Percentiles rank a stretch among this genome's conserved stretches.
These are phyloP conservation scores for Stenotaenia linearis DNA, from an alignment of 2,888 invertebrate species.

Conservation along the genomic window DNA sequence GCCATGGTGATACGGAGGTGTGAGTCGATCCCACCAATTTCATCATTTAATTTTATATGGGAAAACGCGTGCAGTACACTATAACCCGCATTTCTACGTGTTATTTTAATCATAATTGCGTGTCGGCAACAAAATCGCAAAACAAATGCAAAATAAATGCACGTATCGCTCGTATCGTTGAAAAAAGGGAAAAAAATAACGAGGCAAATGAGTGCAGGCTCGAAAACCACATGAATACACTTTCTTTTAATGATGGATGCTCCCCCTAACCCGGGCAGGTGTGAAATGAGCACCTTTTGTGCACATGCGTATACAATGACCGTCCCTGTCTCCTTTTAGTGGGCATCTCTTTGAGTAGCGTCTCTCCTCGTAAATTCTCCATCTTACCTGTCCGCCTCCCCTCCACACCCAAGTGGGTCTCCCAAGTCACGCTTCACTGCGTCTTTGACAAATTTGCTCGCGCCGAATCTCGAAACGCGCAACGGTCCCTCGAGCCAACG, in stretches of 20 bases:
- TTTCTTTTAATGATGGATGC: conserved; percentile 15
- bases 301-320: conserved; percentile 21
- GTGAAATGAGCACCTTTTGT: conserved; percentile 26
- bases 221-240: background rate
- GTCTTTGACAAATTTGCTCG: conserved; percentile 26
- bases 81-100: background rate
- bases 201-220: background rate
- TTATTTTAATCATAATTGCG: no score
- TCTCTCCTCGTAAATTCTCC: conserved; percentile 21
- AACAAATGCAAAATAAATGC: no score
- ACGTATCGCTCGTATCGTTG: background rate
- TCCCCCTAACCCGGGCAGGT: conserved; percentile 6
- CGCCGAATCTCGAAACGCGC: conserved; percentile 26
- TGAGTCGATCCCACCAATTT: conserved; percentile 19
- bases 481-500: conserved; percentile 17
- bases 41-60: background rate
- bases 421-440: conserved; percentile 26
- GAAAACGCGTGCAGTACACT: background rate
- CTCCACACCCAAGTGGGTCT: conserved; percentile 26
- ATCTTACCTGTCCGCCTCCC: conserved; percentile 26
- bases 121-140: no score
- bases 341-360: conserved; percentile 7
- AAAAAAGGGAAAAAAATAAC: background rate
- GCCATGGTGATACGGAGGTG: conserved; percentile 14
- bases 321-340: conserved; percentile 26